Conservation (phyloP, 2,888 invertebrate genomes). For the Autographa gamma region DNA sequence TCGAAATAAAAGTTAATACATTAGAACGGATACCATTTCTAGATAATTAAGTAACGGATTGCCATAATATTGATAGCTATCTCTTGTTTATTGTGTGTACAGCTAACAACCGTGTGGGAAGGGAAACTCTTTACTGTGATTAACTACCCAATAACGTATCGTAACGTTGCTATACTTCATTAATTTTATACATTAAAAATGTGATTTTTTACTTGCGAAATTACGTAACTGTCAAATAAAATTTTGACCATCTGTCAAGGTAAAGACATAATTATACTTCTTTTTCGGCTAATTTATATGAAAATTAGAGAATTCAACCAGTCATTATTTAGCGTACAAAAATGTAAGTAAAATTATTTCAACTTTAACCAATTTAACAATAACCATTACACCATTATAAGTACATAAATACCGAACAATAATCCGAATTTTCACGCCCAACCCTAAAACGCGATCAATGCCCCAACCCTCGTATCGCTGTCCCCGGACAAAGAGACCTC, state of each 20-base stretch:
- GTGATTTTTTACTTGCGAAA: too few relatives aligned
- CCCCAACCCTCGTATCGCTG: slow-evolving; percentile 75
- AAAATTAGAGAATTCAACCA: too few relatives aligned
- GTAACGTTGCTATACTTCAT: slow-evolving; percentile 23
- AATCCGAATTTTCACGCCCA: slow-evolving; percentile 73
- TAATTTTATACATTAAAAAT: not conserved
- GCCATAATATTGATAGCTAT: slow-evolving; percentile 7
- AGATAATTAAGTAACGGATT: slow-evolving; percentile 38
- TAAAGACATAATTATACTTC: too few relatives aligned
- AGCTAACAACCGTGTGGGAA: slow-evolving; percentile 24
- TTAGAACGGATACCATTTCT: not conserved
- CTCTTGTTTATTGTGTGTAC: slow-evolving; percentile 29
- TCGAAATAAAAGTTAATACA: not conserved
- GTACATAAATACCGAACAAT: slow-evolving; percentile 60
- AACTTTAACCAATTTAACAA: slow-evolving; percentile 15
- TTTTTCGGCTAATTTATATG: too few relatives aligned
- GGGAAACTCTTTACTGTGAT: slow-evolving; percentile 2
- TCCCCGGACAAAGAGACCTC: slow-evolving; percentile 74
- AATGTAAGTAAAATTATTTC: not conserved
- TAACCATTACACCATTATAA: slow-evolving; percentile 40
- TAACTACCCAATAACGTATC: slow-evolving; percentile 28
- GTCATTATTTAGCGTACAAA: too few relatives aligned
- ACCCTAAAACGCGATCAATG: slow-evolving; percentile 64
- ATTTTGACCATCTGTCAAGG: too few relatives aligned
- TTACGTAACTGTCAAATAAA: too few relatives aligned